Conservation (phyloP, 2,113 vertebrate species). For the Oryctolagus cuniculus region DNA sequence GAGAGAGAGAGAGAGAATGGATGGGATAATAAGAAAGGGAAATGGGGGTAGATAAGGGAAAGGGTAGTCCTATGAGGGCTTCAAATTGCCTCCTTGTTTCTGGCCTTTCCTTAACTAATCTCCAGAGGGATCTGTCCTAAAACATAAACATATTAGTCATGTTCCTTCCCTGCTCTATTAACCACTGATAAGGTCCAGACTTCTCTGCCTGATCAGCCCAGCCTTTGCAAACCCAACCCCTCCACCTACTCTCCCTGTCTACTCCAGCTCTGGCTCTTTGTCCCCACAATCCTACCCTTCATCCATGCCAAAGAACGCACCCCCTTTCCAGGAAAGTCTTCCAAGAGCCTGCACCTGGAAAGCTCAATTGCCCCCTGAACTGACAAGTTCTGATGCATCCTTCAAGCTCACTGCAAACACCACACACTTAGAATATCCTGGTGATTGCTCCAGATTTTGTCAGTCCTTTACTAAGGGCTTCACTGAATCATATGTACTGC, state of each 20-base stretch:
- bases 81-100: neutral
- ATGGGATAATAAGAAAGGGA: too few relatives aligned
- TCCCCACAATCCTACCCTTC: neutral
- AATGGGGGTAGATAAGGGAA: accelerated
- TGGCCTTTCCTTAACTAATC: neutral
- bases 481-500: neutral
- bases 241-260: neutral
- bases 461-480: neutral
- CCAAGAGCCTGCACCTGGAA: accelerated
- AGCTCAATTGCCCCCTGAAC: accelerated
- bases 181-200: neutral
- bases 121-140: neutral
- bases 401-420: neutral
- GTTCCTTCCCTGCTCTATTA: neutral
- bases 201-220: neutral
- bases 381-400: neutral
- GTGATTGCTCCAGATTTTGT: neutral
- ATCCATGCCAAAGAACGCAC: neutral
- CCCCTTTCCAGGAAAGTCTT: neutral
- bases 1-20: neutral
- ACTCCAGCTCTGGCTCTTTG: neutral
- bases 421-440: accelerated
- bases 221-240: neutral
- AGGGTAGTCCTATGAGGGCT: too few relatives aligned
- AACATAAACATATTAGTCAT: neutral